phyloP scores from a whole-genome alignment of 2,113 vertebrate species.

The Ovis canadensis region DNA sequence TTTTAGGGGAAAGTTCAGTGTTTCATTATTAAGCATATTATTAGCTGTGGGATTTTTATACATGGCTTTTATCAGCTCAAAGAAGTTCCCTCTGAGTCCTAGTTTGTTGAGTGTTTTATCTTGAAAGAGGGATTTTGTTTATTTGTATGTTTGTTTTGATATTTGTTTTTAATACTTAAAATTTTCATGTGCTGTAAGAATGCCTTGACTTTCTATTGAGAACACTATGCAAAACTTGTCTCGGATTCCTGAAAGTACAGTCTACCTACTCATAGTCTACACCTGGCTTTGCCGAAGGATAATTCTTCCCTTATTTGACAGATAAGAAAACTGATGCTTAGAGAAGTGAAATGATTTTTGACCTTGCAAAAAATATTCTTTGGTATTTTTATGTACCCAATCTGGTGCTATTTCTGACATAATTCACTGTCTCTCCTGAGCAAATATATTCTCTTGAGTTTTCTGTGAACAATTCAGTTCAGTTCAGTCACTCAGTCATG shows the following conservation, averaged over 20 bases:
- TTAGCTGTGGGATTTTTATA: background rate
- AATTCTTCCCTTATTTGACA: background rate
- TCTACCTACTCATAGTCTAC: background rate
- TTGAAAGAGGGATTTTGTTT: background rate
- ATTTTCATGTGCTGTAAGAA: background rate
- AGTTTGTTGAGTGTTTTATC: background rate
- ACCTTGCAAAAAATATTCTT: background rate
- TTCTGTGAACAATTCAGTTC: background rate
- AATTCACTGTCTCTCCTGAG: background rate
- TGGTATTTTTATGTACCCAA: background rate
- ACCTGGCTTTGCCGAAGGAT: background rate
- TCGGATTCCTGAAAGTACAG: background rate
- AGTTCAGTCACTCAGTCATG: background rate
- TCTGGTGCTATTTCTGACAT: background rate
- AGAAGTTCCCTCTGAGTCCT: background rate
- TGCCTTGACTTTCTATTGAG: background rate
- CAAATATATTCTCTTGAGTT: background rate
- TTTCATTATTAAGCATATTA: background rate
- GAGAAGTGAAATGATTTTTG: background rate
- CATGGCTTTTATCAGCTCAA: background rate
- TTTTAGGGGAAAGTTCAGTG: background rate
- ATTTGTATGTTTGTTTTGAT: background rate
- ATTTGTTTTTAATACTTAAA: conserved; percentile 3
- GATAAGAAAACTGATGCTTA: background rate
- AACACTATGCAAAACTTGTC: background rate